Base-by-base conservation (phyloP, 2,113 vertebrate species). In the Xyrauchen texanus region DNA sequence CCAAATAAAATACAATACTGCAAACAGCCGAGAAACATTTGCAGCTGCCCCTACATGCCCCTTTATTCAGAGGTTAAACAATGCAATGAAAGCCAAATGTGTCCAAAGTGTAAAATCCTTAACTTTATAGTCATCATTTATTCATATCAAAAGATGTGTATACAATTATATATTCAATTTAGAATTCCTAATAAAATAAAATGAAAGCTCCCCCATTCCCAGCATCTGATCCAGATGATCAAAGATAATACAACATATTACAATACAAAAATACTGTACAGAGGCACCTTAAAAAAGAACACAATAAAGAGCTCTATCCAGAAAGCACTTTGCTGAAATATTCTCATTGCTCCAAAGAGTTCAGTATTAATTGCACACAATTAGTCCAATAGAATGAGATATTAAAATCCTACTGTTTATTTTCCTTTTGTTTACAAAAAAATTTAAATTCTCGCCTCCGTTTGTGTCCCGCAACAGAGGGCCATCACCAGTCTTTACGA, bases 241-340 rank as follows among this genome's bases (percentile, higher is more conserved):
- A 81, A 85, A 81, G 79, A 86, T 85, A 81, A 87, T 76, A 88
- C 82, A 83, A 88, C 82, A 85, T 87, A 83, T 90, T 88, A 86
- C 79, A 86, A 89, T 92, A 92, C 64, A 92, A 92, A 93, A 93
- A 93, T 93, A 92, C 92, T 92, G 90, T 92, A 91, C 91, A 88
- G 78, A 81, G 82, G 83, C 73, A 62, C 76, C 86, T 85, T 82
- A 44, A 83, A 90, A 82, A 86, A 52, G 42, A 15, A 16, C 72
- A 70, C 68, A 72, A 63, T 60, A 15, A 82, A 86, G 83, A 85
- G 80, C 83, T 84, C 83, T 77, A 85, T 85, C 76, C 72, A 67
- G 81, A 75, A 78, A 87, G 83, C 68, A 77, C 83, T 82, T 86
- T 61, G 69, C 65, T 47, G 67, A 82, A 81, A 78, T 75, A 86